phyloP scores from a whole-genome alignment of 2,797 vertebrate species.

The Megalops cyprinoides region DNA sequence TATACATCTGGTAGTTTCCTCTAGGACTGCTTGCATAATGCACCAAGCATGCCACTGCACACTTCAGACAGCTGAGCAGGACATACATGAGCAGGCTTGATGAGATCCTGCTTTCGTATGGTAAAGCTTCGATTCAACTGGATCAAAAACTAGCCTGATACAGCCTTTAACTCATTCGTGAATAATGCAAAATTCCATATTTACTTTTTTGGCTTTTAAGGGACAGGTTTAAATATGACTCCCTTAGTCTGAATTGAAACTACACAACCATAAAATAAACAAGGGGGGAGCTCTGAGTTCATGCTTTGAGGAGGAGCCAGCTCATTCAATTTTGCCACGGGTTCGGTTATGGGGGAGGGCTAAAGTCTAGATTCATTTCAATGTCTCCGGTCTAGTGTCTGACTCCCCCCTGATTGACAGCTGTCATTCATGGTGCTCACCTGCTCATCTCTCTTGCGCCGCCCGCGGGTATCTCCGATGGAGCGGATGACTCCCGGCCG shows the following conservation, averaged over 20 bases:
- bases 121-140: neutral
- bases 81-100: neutral
- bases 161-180: neutral
- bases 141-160: no score
- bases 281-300: no score
- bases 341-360: no score
- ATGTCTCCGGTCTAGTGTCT: no score
- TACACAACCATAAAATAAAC: neutral
- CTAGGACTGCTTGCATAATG: neutral
- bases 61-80: neutral
- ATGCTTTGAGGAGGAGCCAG: no score
- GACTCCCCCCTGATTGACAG: neutral
- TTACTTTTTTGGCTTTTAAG: no score
- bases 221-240: no score
- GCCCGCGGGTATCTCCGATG: slow-evolving; percentile 88
- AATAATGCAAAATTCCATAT: no score
- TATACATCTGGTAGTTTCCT: neutral
- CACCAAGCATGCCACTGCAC: neutral
- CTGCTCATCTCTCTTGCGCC: slow-evolving; percentile 95
- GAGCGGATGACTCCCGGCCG: slow-evolving; percentile 96
- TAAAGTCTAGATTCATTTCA: no score
- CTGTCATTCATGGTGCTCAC: slow-evolving; percentile 60
- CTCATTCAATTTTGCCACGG: no score
- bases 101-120: neutral
- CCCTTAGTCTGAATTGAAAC: neutral